Base-by-base conservation (phyloP, 2,797 vertebrate species). In the Melanogrammus aeglefinus region DNA sequence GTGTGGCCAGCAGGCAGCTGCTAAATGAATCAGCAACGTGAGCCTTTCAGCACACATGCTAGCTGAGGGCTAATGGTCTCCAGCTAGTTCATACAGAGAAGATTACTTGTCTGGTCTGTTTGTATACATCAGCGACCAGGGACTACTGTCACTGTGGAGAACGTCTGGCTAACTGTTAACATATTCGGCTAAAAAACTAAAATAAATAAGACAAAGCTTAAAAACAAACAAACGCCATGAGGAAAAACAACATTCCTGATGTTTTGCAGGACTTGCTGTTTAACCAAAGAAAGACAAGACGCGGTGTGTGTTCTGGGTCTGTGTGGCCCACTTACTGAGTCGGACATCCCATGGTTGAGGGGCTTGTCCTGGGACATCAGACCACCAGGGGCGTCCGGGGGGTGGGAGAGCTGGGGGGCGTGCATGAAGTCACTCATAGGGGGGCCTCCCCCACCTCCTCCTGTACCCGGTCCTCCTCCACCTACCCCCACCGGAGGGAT, bases 371-470 rank as follows among this genome's bases (percentile, higher is more conserved):
- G 96, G 80, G 95, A 89, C 80, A 98, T 96, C 92, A 98, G 97
- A 90, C 95, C 96, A 84, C 93, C 96, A 4, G 97, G 96, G 92
- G 96, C 95, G 82, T 99, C 97, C 1, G 98, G 97, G 9, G 97
- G 97, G 84, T 99, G 98, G 33, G 98, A 99, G 80, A 99, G 96
- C 92, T 99, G 97, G 41, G 97, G 97, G 33, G 95, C 97, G 0
- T 99, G 98, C 95, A 99, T 98, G 94, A 99, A 99, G 94, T 99
- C 98, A 44, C 94, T 98, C 95, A 99, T 96, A 73, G 97, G 96
- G 9, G 97, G 90, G 71, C 91, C 92, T 24, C 66, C 51, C 10
- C 69, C 69, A 0, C 69, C 31, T 33, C 57, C 73, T 16, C 90
- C 89, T 0, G 83, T 85, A 21, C 86, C 87, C 16, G 86, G 88